Percentiles rank a stretch among this genome's conserved stretches.
Conservation (phyloP, 2,888 invertebrate species). For the Epirrhoe alternata region DNA sequence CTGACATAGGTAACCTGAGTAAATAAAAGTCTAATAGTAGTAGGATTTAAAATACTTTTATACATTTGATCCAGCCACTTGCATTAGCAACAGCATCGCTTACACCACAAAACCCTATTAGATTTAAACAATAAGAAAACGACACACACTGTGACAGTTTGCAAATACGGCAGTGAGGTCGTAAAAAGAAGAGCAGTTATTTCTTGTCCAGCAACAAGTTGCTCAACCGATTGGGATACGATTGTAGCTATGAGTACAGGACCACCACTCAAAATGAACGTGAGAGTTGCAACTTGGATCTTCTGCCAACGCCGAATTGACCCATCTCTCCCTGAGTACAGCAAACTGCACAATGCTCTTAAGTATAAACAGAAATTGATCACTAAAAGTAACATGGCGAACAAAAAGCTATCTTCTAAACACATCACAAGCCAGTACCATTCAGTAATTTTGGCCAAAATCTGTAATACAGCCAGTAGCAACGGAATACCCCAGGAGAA, state of each 20-base stretch:
- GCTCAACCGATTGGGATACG: constrained; percentile 7
- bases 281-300: constrained; percentile 22
- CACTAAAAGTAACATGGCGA: constrained; percentile 13
- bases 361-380: constrained; percentile 26
- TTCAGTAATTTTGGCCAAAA: not conserved
- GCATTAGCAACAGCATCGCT: not conserved
- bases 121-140: constrained; percentile 30
- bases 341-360: constrained; percentile 21
- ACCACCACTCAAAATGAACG: constrained; percentile 19
- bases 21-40: not conserved
- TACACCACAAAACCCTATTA: constrained; percentile 29
- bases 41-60: not conserved
- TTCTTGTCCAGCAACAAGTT: not conserved
- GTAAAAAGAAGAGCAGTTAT: not conserved
- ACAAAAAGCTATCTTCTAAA: constrained; percentile 13
- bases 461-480: constrained; percentile 3
- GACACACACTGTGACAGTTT: constrained; percentile 14
- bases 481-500: constrained; percentile 38
- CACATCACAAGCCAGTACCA: not conserved
- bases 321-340: constrained; percentile 12
- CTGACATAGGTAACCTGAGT: not conserved
- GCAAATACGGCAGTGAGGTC: constrained; percentile 9
- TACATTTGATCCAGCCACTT: not conserved
- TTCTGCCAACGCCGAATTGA: constrained; percentile 21
- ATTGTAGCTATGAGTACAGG: constrained; percentile 17